Evolutionary conservation across 2,888 invertebrate species (phyloP), one percentile per base, ranked within the genome.

Genomic region (Volucella bombylans): DNA sequence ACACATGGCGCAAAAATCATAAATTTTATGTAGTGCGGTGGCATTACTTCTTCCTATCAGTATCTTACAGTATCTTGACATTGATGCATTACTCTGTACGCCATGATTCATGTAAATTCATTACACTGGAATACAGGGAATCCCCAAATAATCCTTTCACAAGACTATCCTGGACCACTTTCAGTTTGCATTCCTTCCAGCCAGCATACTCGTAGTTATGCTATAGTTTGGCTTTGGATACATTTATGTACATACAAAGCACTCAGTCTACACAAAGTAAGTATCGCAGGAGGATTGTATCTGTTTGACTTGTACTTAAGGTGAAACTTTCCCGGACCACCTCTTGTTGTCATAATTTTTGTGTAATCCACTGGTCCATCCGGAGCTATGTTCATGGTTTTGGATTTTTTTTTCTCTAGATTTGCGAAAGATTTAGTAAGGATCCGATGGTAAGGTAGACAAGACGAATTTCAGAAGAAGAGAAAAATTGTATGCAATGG

Each of bases 251-350:
- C 1, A 6, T n/a, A 59, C 41, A 15, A n/a, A n/a, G 47, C 47
- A 62, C 47, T 31, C 9, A 62, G 62, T 47, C n/a, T 47, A 31
- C 31, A 31, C 31, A 31, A 31, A 31, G 31, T 31, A 31, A 6
- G 4, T 31, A 69, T 39, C 47, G 38, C 45, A 47, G 39, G 67
- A 77, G 18, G 45, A 61, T 54, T 68, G 45, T 77, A 77, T 77
- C 68, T 77, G 76, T 61, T 77, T 77, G 77, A 77, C 77, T 77
- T 77, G 68, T 69, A 69, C 61, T 77, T 76, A 61, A 76, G 76
- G 76, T 82, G 50, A 72, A 82, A 77, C 71, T 82, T 71, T 62
- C 65, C 61, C 71, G 52, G 61, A 55, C 12, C 61, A 41, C 50
- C 59, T 64, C 74, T 57, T 52, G 68, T 39, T 76, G 80, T 64